Percentiles rank a stretch among this genome's conserved stretches.
These are phyloP conservation scores for Crossaster papposus DNA, from an alignment of 53 echinoderm and acorn worm species.

Conservation along the genomic window DNA sequence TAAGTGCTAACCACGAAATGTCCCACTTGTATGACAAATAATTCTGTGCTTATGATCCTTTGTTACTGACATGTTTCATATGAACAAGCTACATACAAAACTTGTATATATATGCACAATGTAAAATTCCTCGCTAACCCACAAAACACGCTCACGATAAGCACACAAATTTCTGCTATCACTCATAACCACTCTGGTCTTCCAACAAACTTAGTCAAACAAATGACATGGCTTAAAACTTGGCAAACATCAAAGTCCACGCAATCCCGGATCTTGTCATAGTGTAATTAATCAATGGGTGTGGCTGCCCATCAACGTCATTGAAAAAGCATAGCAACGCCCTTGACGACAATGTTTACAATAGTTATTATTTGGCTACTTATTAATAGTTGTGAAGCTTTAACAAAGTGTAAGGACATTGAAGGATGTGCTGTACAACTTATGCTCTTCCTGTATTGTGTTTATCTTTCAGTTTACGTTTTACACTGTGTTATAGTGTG, in stretches of 20 bases:
- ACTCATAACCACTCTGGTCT: no score
- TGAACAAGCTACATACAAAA: no score
- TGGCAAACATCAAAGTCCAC: constrained; percentile 18
- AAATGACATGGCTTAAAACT: background rate
- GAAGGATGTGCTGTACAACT: background rate
- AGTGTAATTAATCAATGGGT: background rate
- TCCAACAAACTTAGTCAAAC: background rate
- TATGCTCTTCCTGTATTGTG: background rate
- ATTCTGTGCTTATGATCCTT: no score
- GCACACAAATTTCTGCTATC: no score
- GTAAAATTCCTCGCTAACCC: background rate
- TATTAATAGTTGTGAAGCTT: background rate
- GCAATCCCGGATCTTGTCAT: background rate
- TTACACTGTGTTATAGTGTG: no score
- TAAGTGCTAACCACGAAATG: no score
- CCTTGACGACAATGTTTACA: background rate
- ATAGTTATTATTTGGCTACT: background rate
- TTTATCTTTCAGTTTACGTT: background rate
- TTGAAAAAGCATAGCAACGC: background rate
- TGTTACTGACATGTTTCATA: no score
- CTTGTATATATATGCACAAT: background rate
- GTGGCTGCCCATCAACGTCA: background rate
- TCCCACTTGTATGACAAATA: no score
- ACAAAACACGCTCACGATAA: background rate
- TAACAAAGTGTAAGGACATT: background rate